Percentiles rank a stretch among this genome's conserved stretches.
Conservation (phyloP, 2,113 vertebrate genomes). For the Andinoacara biseriatus region DNA sequence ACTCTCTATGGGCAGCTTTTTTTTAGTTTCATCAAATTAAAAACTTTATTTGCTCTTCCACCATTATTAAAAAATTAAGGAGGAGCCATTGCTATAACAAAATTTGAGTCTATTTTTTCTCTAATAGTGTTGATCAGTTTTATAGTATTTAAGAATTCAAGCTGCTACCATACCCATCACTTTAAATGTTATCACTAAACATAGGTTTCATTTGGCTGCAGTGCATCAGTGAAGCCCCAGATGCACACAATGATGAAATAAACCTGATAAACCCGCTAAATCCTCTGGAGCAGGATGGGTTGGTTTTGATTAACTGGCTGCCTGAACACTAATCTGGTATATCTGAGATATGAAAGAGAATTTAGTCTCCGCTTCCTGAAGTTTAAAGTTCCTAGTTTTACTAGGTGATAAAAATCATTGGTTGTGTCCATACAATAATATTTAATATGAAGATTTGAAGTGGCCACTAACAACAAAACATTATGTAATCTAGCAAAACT, state of each 20-base stretch:
- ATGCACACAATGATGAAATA: constrained; percentile 22
- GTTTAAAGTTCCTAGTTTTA: neutral
- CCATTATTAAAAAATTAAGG: neutral
- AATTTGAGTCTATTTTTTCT: neutral
- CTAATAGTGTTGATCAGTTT: no score
- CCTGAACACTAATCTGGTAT: constrained; percentile 47
- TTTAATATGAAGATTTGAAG: neutral
- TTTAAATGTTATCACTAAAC: fast-evolving
- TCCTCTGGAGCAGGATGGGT: constrained; percentile 26
- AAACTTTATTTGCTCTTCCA: neutral
- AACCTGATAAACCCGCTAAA: constrained; percentile 39
- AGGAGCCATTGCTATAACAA: neutral
- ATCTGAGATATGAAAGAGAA: constrained; percentile 24
- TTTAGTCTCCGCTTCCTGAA: neutral
- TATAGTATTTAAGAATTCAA: neutral
- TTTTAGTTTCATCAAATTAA: neutral
- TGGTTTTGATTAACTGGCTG: constrained; percentile 57
- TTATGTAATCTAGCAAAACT: neutral
- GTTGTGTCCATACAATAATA: fast-evolving
- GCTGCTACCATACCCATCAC: fast-evolving
- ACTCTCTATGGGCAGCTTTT: no score
- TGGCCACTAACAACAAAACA: neutral
- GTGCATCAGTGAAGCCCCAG: neutral
- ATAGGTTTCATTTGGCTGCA: neutral
- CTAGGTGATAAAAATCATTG: neutral